Percentiles rank a stretch among this genome's conserved stretches.
These are phyloP conservation scores for Lathamus discolor DNA, from an alignment of 2,113 vertebrate species.

Conservation along the genomic window DNA sequence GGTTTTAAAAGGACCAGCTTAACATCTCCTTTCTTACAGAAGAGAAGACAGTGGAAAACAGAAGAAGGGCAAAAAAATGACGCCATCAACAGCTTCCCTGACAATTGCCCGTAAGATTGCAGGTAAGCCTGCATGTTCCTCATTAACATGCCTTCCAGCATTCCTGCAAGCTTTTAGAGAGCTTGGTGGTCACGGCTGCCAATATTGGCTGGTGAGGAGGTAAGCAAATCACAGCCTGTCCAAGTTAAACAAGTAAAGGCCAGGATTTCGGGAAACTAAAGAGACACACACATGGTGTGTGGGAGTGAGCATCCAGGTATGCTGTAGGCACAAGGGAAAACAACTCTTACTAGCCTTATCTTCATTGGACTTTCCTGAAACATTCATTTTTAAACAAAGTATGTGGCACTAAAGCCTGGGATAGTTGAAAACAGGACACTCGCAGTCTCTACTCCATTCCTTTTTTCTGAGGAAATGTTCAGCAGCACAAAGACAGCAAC, in stretches of 20 bases:
- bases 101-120: not conserved
- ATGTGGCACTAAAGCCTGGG: fast-evolving
- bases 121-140: not conserved
- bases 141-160: not conserved
- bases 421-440: not conserved
- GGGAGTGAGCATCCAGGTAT: not conserved
- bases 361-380: not conserved
- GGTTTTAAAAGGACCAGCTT: not conserved
- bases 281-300: fast-evolving
- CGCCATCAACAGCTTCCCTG: not conserved
- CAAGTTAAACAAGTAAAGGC: conserved; percentile 19
- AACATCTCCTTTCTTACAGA: not conserved
- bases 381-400: not conserved
- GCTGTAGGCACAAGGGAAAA: not conserved
- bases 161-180: not conserved
- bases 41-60: not conserved
- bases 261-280: not conserved
- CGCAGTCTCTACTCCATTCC: not conserved
- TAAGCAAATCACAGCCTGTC: not conserved
- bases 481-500: not conserved
- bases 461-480: not conserved
- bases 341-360: not conserved
- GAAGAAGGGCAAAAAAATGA: not conserved
- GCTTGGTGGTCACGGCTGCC: not conserved
- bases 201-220: not conserved